Evolutionary conservation across 2,113 vertebrate species (phyloP).

Genomic region (Arizona elegans): DNA sequence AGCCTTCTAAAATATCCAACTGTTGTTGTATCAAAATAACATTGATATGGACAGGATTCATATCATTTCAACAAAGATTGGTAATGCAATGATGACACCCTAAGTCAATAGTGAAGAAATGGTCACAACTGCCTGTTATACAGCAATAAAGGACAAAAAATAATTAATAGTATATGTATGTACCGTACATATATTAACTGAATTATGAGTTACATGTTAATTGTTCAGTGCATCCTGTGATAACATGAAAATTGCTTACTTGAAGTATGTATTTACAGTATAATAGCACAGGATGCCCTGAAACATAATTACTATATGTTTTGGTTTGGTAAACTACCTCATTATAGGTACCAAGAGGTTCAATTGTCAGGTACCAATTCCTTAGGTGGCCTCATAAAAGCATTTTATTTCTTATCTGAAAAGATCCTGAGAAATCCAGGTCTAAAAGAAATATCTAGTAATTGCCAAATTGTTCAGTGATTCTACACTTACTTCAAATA

Average conservation of each 20-base stretch:
- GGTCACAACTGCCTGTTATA: neutral
- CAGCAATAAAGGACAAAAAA: neutral
- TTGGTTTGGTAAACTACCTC: no score
- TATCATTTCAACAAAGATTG: neutral
- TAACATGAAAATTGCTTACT: neutral
- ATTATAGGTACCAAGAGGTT: no score
- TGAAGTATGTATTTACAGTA: no score
- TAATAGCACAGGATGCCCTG: no score
- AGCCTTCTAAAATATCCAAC: neutral
- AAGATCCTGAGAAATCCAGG: conserved; percentile 20
- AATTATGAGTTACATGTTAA: neutral
- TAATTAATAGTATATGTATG: neutral
- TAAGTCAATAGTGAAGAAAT: neutral
- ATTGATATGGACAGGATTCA: neutral
- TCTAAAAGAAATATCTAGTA: neutral
- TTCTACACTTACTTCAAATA: conserved; percentile 7
- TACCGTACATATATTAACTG: neutral
- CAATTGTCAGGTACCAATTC: no score
- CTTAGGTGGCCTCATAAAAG: conserved; percentile 32
- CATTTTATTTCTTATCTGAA: conserved; percentile 30
- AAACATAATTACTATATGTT: no score
- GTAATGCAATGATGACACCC: neutral
- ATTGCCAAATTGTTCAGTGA: conserved; percentile 17
- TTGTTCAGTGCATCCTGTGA: neutral
- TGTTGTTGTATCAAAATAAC: neutral